Evolutionary conservation across 2,888 invertebrate genomes (phyloP).

Genomic region (Drosophila eohydei): DNA sequence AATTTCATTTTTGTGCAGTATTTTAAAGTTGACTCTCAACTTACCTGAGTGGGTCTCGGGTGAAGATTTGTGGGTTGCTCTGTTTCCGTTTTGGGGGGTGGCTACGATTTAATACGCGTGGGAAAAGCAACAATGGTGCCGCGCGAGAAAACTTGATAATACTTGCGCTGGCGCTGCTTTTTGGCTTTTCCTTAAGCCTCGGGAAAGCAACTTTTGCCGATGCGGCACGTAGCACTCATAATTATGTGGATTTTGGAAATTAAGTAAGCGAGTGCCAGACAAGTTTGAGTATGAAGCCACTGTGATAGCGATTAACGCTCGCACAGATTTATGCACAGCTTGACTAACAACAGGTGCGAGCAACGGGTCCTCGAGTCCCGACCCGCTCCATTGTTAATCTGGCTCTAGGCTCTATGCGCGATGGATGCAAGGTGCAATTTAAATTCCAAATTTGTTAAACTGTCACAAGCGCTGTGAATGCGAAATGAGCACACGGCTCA

Average conservation of each 20-base stretch:
- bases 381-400: neutral
- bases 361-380: neutral
- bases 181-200: slow-evolving; percentile 71
- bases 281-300: slow-evolving; percentile 40
- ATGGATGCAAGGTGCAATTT: slow-evolving; percentile 74
- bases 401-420: slow-evolving; percentile 42
- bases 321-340: slow-evolving; percentile 42
- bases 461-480: slow-evolving; percentile 80
- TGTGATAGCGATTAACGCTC: slow-evolving; percentile 53
- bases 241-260: slow-evolving; percentile 67
- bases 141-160: slow-evolving; percentile 67
- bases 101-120: slow-evolving; percentile 70
- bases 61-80: slow-evolving; percentile 22
- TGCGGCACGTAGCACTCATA: slow-evolving; percentile 69
- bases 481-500: slow-evolving; percentile 72
- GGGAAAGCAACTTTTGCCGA: slow-evolving; percentile 48
- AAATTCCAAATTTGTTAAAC: slow-evolving; percentile 82
- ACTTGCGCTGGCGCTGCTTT: slow-evolving; percentile 68
- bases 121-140: slow-evolving; percentile 74
- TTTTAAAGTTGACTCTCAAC: slow-evolving; percentile 69
- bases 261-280: slow-evolving; percentile 55
- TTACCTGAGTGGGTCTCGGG: slow-evolving; percentile 45
- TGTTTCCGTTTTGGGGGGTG: slow-evolving; percentile 13
- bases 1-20: slow-evolving; percentile 70
- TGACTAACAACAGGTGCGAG: slow-evolving; percentile 49